Conservation (phyloP, 2,797 vertebrate genomes). For the Myotis planiceps region DNA sequence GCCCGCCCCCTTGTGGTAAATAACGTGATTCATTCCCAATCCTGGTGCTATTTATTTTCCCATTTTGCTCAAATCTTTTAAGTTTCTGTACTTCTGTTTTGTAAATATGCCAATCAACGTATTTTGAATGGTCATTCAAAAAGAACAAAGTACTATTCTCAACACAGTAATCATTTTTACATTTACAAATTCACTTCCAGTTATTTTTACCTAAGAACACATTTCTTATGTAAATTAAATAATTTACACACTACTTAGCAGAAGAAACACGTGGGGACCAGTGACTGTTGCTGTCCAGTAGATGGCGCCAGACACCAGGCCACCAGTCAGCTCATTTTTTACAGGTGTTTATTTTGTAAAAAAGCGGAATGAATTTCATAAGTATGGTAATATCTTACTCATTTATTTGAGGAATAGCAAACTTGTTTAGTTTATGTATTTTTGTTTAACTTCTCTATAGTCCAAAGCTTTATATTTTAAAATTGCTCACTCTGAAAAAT, state of each 20-base stretch:
- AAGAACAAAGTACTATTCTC: neutral
- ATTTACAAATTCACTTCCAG: neutral
- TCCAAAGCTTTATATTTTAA: neutral
- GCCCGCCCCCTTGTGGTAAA: neutral
- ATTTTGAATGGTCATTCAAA: neutral
- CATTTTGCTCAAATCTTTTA: neutral
- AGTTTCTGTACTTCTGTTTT: neutral
- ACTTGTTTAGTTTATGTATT: neutral
- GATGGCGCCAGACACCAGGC: slow-evolving; percentile 45
- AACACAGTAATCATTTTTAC: neutral
- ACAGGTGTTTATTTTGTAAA: neutral
- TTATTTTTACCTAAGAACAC: neutral
- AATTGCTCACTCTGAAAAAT: neutral
- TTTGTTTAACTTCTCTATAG: neutral
- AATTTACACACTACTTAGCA: no score
- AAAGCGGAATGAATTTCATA: fast-evolving
- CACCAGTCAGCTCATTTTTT: neutral
- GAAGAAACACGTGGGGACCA: neutral
- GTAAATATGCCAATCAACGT: neutral
- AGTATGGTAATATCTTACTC: neutral
- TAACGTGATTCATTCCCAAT: neutral
- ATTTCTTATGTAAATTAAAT: neutral
- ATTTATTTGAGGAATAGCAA: neutral
- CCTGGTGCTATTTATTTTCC: neutral
- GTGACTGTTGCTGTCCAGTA: neutral